Conservation (phyloP, 2,888 invertebrate species). For the Lissocephala sabroskyi region DNA sequence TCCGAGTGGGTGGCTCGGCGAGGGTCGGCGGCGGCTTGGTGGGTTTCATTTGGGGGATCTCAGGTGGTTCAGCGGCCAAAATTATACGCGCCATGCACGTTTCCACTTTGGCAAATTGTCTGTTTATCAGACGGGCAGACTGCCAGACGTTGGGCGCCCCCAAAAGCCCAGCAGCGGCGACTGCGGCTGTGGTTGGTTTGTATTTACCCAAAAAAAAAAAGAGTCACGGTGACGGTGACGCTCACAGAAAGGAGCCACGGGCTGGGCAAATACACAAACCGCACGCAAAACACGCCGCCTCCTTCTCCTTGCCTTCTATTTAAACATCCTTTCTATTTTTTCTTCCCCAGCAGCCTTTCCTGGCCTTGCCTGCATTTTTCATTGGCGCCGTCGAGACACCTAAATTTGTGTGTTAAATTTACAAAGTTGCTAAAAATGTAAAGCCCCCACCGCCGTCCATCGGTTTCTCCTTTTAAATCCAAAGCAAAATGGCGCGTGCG, state of each 20-base stretch:
- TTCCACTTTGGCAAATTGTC: conserved; percentile 61
- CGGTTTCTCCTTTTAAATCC: conserved; percentile 11
- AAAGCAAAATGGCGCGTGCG: conserved; percentile 40
- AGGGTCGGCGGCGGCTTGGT: no score
- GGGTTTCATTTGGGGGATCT: conserved; percentile 6
- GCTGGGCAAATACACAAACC: conserved; percentile 1
- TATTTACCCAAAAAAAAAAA: conserved; percentile 57
- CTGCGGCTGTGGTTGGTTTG: conserved; percentile 38
- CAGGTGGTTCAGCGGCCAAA: conserved; percentile 35
- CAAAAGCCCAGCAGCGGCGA: neutral
- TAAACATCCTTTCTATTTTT: no score
- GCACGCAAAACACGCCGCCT: no score
- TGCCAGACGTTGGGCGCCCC: conserved; percentile 11
- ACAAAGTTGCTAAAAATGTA: conserved; percentile 55
- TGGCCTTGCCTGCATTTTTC: conserved; percentile 57
- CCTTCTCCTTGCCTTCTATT: no score
- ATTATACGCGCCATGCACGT: conserved; percentile 59
- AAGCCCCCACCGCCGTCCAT: conserved; percentile 20
- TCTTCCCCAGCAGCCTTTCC: no score
- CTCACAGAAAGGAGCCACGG: no score
- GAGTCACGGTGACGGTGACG: conserved; percentile 28
- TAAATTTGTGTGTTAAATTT: conserved; percentile 65
- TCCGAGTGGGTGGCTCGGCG: no score
- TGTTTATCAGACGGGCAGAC: conserved; percentile 55
- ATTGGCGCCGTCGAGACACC: conserved; percentile 56